Evolutionary conservation across 35 echinoderm and acorn worm genomes (phyloP), one percentile per base, ranked within the genome.

Genomic region (Heliocidaris tuberculata): DNA sequence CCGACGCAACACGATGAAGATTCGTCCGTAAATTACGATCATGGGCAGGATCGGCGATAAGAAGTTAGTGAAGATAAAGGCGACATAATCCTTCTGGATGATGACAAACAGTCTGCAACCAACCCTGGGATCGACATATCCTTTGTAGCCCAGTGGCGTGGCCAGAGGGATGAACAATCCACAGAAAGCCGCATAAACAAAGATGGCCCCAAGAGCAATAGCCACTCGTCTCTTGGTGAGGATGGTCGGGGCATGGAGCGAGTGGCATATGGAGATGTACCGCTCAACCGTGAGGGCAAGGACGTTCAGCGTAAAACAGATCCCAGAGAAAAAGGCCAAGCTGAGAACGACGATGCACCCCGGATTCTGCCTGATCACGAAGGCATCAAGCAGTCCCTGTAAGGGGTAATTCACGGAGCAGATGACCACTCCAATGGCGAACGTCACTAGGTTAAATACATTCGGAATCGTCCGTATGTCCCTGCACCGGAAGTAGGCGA

Each of bases 1-100:
- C 42, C 86, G 86, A 59, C 94, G 78, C 47, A 95, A 24, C n/a
- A 88, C 86, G 6, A 95, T 54, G 27, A 95, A 95, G 85, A 95
- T 92, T 11, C 86, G 94, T 9, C 12, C 9, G 87, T 95, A 95
- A 16, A 90, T 95, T 32, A 95, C 30, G 16, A 95, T 31, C 94
- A 95, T 95, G 24, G 89, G 30, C 11, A 86, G 86, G 47, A 92
- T 48, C 9, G 86, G 85, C 1, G 19, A 47, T 24, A 95, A 27
- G 30, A 60, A 88, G 94, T 90, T 86, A 15, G 50, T 47, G 50
- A 89, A 88, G 2, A 95, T 8, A 12, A 95, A 90, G 7, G 59
- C 15, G 7, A 95, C 49, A 35, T 86, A 86, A 48, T 13, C 12
- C 50, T 93, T 93, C 2, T 93, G 48, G 16, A 59, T 16, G 47